These are phyloP conservation scores for Eriocheir sinensis DNA, from an alignment of 1,140 invertebrate genomes.

Conservation along the genomic window DNA sequence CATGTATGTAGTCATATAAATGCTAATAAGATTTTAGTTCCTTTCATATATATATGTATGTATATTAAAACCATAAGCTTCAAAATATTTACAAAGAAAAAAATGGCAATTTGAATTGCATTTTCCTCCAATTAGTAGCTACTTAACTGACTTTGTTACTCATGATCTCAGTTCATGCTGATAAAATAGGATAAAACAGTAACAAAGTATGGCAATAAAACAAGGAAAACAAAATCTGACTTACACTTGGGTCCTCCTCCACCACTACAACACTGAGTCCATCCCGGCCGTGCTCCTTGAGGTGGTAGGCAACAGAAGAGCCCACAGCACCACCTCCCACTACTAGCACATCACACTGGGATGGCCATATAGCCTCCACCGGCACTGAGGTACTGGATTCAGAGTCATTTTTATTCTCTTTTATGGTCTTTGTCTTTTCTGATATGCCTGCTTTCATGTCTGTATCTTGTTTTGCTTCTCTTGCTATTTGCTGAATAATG, in stretches of 20 bases:
- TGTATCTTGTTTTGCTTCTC: neutral
- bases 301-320: constrained; percentile 94
- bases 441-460: neutral
- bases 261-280: constrained; percentile 89
- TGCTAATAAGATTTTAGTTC: no score
- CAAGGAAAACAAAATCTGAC: constrained; percentile 78
- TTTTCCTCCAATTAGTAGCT: no score
- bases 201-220: no score
- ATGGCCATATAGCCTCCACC: constrained; percentile 79
- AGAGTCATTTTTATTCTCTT: neutral
- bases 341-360: constrained; percentile 91
- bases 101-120: no score
- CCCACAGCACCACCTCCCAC: constrained; percentile 97
- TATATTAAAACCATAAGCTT: no score
- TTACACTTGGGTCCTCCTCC: constrained; percentile 94
- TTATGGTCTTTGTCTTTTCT: no score
- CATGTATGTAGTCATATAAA: no score
- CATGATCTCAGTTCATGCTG: no score
- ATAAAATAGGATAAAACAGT: no score
- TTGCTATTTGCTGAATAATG: neutral
- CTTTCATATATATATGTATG: no score
- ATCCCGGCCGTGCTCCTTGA: constrained; percentile 89
- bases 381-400: neutral
- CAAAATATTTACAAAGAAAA: no score
- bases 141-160: no score